These are phyloP conservation scores for Lobophora halterata DNA, from an alignment of 2,888 invertebrate species.

Conservation along the genomic window DNA sequence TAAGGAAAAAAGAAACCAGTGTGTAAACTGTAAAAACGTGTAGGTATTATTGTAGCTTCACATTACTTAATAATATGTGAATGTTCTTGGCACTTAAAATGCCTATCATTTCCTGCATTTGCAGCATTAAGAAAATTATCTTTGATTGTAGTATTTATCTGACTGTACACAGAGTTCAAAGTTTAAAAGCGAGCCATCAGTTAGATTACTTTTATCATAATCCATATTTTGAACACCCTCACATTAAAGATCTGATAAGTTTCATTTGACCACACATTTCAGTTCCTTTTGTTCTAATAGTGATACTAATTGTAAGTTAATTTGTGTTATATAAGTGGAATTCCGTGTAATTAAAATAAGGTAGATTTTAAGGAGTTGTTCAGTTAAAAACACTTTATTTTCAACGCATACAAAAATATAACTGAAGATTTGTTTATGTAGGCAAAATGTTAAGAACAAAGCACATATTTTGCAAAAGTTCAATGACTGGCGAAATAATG, in stretches of 20 bases:
- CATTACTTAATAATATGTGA: constrained; percentile 5
- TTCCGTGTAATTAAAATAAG: constrained; percentile 38
- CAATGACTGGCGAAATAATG: constrained; percentile 34
- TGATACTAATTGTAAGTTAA: constrained; percentile 72
- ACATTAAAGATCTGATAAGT: constrained; percentile 44
- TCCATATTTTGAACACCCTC: constrained; percentile 3
- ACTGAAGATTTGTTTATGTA: constrained; percentile 1
- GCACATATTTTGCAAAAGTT: constrained; percentile 32
- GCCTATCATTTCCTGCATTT: constrained; percentile 5
- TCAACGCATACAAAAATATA: constrained; percentile 7
- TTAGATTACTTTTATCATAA: constrained; percentile 1
- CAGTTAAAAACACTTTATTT: constrained; percentile 32
- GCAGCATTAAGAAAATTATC: constrained; percentile 3
- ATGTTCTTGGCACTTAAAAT: constrained; percentile 5
- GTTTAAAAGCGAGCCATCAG: constrained; percentile 12
- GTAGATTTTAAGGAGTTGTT: constrained; percentile 33
- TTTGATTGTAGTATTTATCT: constrained; percentile 29
- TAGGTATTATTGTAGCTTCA: no score
- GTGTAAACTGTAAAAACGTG: no score
- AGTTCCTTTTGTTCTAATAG: constrained; percentile 72
- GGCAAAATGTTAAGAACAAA: neutral
- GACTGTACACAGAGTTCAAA: constrained; percentile 31
- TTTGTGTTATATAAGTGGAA: constrained; percentile 37
- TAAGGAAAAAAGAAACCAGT: constrained; percentile 3
- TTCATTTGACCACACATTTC: constrained; percentile 44